Percentiles rank a stretch among this genome's conserved stretches.
phyloP scores from a whole-genome alignment of 2,113 vertebrate genomes.

The Stomatorhinus ivindoensis region DNA sequence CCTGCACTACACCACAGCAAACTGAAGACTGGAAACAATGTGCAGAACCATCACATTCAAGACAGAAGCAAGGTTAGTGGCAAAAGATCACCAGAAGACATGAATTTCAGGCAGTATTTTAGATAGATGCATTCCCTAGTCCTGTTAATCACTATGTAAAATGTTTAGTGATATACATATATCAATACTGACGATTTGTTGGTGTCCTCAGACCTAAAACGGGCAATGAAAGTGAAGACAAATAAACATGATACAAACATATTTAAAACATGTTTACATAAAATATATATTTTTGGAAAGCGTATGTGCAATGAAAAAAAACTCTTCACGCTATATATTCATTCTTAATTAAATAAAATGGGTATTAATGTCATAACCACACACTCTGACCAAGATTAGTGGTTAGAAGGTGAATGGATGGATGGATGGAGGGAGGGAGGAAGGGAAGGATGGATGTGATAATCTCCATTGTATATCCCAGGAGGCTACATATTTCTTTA shows the following conservation, averaged over 20 bases:
- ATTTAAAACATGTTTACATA: background rate
- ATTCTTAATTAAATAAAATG: background rate
- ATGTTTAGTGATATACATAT: background rate
- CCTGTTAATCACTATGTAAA: background rate
- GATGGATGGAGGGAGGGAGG: background rate
- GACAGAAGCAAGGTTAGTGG: background rate
- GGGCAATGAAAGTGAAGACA: background rate
- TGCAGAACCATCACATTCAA: background rate
- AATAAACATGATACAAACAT: background rate
- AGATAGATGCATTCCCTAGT: background rate
- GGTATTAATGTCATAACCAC: background rate
- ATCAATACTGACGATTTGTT: background rate
- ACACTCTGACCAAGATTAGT: background rate
- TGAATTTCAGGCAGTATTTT: background rate
- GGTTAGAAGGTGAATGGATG: background rate
- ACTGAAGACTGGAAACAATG: background rate
- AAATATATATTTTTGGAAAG: background rate
- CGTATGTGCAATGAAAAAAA: background rate
- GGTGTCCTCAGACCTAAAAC: background rate
- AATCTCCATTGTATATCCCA: background rate
- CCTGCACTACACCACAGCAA: background rate
- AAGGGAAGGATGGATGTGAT: background rate
- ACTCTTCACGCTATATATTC: background rate
- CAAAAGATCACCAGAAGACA: background rate
- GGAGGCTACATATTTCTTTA: background rate